A percentile compares a stretch with the other conserved stretches of the same genome.
Evolutionary conservation across 2,113 vertebrate species (phyloP).

Genomic region (Thunnus thynnus): DNA sequence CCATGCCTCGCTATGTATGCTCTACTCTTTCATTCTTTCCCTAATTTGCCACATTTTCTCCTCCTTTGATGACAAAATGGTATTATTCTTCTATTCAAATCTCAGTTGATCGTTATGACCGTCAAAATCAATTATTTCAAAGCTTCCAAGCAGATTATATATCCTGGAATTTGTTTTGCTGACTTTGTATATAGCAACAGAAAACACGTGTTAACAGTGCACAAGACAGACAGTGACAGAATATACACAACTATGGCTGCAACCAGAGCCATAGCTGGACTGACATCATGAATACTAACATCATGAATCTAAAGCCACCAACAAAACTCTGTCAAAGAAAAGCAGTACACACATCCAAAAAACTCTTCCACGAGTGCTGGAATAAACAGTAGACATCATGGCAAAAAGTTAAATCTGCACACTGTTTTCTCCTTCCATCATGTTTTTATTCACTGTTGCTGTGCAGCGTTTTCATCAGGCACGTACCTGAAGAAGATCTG

Average conservation of each 20-base stretch:
- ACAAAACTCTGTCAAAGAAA: too few relatives aligned
- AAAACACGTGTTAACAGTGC: background rate
- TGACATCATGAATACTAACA: too few relatives aligned
- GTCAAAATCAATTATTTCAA: slow-evolving; percentile 20
- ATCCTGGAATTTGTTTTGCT: background rate
- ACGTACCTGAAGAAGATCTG: too few relatives aligned
- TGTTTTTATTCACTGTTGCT: too few relatives aligned
- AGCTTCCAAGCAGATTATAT: background rate
- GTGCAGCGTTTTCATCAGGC: too few relatives aligned
- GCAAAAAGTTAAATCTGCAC: too few relatives aligned
- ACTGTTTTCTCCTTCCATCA: too few relatives aligned
- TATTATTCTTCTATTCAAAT: slow-evolving; percentile 13
- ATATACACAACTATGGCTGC: background rate
- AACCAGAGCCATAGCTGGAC: background rate
- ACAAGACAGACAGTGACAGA: background rate
- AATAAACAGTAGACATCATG: too few relatives aligned
- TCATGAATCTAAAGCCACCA: too few relatives aligned
- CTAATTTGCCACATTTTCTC: slow-evolving; percentile 20
- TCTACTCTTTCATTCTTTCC: slow-evolving; percentile 14
- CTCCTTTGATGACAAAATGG: slow-evolving; percentile 16
- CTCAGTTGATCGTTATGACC: background rate
- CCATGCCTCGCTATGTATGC: background rate
- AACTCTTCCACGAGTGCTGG: too few relatives aligned
- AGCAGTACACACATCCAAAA: too few relatives aligned
- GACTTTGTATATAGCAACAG: background rate